Percentiles rank a stretch among this genome's conserved stretches.
Conservation (phyloP, 2,113 vertebrate species). For the Mormyrus lacerda region DNA sequence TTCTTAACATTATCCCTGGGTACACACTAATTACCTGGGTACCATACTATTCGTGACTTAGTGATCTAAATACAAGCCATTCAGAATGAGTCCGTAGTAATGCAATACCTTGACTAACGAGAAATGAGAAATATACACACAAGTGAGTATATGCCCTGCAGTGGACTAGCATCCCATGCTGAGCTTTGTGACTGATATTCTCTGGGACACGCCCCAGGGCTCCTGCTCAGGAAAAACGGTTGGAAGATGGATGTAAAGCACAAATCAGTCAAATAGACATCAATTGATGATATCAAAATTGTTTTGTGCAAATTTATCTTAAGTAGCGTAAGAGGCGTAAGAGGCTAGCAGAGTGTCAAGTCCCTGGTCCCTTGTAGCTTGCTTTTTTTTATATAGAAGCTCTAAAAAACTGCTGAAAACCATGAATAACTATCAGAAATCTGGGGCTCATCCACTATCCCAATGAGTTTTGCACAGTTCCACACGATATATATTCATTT, state of each 20-base stretch:
- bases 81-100: background rate
- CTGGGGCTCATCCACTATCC: conserved; percentile 43
- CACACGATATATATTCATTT: conserved; percentile 49
- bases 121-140: background rate
- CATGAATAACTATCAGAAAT: background rate
- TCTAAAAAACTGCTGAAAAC: background rate
- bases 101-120: background rate
- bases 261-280: background rate
- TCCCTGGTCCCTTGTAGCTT: background rate
- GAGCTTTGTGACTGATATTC: background rate
- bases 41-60: background rate
- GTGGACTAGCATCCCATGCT: background rate
- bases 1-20: background rate
- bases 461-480: conserved; percentile 25
- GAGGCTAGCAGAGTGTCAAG: background rate
- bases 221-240: background rate
- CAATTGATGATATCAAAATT: background rate
- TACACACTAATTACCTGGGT: background rate
- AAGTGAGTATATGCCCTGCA: background rate
- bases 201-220: background rate
- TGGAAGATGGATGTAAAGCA: background rate
- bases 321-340: background rate
- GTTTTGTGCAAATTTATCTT: background rate
- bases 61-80: background rate
- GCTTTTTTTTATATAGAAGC: background rate